Base-by-base conservation (phyloP, 1,140 invertebrate genomes). In the Zaprionus taronus region DNA sequence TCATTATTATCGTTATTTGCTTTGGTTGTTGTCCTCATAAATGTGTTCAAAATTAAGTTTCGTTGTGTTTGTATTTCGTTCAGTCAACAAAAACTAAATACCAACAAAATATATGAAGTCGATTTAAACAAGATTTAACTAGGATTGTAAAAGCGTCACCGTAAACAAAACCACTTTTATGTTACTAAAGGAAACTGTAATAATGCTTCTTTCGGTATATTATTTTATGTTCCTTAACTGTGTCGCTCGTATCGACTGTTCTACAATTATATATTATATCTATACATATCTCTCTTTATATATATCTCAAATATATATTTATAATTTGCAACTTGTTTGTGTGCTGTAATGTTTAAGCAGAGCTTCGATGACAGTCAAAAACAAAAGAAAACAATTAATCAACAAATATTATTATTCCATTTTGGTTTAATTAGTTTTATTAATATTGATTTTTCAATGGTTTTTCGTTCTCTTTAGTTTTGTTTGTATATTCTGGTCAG, bases 21-120 rank as follows among this genome's bases (percentile, higher is more conserved):
- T 89, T 89, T 90, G 78, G 84, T 89, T 89, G 84, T 89, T 89
- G 84, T 84, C 85, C 85, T 89, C 84, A 89, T 87, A 87, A 89
- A 81, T 87, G 83, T 87, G 77, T 87, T 86, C 67, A 77, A 77
- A 81, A 81, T 86, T 87, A 68, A 84, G 81, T 87, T 89, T 83
- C 62, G 85, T 89, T 89, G 85, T 89, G 84, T 89, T 89, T 89
- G 78, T 82, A 79, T 86, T 86, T 65, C 22, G 71, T 89, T 90
- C 51, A 53, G 78, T 89, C 85, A 57, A 74, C 51, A 77, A 82
- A 47, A 47, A 47, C 41, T 47, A 81, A 26, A 41, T 71, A 12
- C 49, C 49, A 24, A 51, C 5, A 55, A 65, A 72, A 72, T 9
- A 24, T n/a, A 58, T 47, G 63, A 68, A 73, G 49, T 36, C 57